Base-by-base conservation (phyloP, 1,140 invertebrate genomes). In the Hypsibius dujardini region DNA sequence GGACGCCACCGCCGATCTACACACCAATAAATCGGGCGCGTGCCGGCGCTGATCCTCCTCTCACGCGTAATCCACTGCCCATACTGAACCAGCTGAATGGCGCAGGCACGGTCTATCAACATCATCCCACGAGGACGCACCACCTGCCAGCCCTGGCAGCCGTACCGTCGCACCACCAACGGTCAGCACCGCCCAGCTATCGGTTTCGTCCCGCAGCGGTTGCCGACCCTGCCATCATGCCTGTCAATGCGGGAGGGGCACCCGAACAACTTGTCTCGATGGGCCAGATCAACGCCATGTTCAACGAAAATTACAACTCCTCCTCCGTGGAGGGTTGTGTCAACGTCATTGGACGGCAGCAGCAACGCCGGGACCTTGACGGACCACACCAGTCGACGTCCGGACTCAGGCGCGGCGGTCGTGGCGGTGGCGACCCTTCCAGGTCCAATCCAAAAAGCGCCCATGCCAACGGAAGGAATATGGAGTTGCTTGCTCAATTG, bases 121-220 rank as follows among this genome's bases (percentile, higher is more conserved):
- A n/a, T n/a, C n/a, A n/a, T n/a, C n/a, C n/a, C n/a, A n/a, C n/a
- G n/a, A n/a, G n/a, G n/a, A 7, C 50, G n/a, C 50, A 56, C 7
- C 50, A 56, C 7, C 50, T 56, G 50, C 7, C 50, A n/a, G n/a
- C 50, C 50, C 7, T 56, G 50, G 50, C 50, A 7, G n/a, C 50
- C 7, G 7, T 56, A 56, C 50, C 7, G 50, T n/a, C 50, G 50
- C 50, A 56, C n/a, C 50, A 56, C n/a, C 50, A 7, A 7, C 7
- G 7, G 7, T 56, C 62, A 3, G 62, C 7, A 42, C 62, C 62
- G 62, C 62, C 62, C 7, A 67, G 62, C 62, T 67, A 67, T 42
- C 62, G 62, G 3, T 42, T 42, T 67, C 7, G 62, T 3, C 42
- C 62, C 12, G 62, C 7, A 42, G 7, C 3, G 62, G 7, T 7